These are phyloP conservation scores for Drosophila albomicans DNA, from an alignment of 1,140 invertebrate species.

Conservation along the genomic window DNA sequence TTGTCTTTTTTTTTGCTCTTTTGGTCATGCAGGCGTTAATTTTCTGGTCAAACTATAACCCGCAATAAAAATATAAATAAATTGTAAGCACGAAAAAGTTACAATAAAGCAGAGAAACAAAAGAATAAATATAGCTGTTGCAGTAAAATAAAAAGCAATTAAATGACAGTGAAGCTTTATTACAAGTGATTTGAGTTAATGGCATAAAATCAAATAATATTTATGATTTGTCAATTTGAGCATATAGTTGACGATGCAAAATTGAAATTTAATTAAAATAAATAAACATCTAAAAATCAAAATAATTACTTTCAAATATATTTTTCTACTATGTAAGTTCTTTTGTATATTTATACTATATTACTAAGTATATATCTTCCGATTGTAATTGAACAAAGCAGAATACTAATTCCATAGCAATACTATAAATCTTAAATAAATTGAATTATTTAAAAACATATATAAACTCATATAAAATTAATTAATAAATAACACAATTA, in stretches of 20 bases:
- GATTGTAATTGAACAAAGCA: neutral
- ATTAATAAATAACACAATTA: too few species aligned
- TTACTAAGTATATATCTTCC: too few species aligned
- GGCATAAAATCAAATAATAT: neutral
- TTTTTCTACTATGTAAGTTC: neutral
- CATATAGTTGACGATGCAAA: too few species aligned
- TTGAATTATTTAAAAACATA: neutral
- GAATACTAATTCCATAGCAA: too few species aligned
- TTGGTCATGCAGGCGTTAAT: slow-evolving; percentile 77
- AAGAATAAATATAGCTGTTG: neutral
- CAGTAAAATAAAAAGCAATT: slow-evolving; percentile 13
- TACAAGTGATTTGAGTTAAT: neutral
- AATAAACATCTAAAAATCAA: neutral
- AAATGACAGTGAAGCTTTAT: slow-evolving; percentile 23
- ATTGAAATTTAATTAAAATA: too few species aligned
- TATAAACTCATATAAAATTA: neutral
- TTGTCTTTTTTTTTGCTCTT: slow-evolving; percentile 12
- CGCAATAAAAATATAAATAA: slow-evolving; percentile 36
- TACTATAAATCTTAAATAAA: neutral
- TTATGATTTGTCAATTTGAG: too few species aligned
- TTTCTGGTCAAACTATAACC: slow-evolving; percentile 72
- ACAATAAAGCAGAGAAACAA: slow-evolving; percentile 16
- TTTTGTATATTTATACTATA: neutral
- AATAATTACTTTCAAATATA: too few species aligned
- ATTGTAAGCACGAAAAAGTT: slow-evolving; percentile 13